A percentile compares a stretch with the other conserved stretches of the same genome.
phyloP scores from a whole-genome alignment of 2,888 invertebrate species.

The Xylota segnis region DNA sequence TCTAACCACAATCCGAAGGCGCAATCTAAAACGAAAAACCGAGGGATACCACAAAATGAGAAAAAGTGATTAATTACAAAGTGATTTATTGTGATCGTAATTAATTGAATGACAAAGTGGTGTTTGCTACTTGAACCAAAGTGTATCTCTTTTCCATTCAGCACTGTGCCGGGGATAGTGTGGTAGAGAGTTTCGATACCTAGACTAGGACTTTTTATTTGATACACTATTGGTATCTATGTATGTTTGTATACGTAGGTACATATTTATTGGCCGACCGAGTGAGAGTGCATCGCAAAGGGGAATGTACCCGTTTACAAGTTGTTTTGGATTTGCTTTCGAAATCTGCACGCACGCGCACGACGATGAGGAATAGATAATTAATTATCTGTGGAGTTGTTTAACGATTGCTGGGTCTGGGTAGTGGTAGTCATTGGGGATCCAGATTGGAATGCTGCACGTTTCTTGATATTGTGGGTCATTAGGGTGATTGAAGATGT shows the following conservation, averaged over 20 bases:
- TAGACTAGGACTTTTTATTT: conserved; percentile 35
- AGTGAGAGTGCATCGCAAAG: conserved; percentile 64
- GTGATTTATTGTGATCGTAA: conserved; percentile 77
- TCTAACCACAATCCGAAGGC: conserved; percentile 49
- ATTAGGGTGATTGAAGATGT: conserved; percentile 45
- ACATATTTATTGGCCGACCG: conserved; percentile 37
- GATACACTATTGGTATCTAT: conserved; percentile 3
- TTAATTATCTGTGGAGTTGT: conserved; percentile 51
- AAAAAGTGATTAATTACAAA: conserved; percentile 77
- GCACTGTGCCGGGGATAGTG: conserved; percentile 9
- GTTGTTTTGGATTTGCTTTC: conserved; percentile 47
- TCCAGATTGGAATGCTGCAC: conserved; percentile 33
- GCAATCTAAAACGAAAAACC: conserved; percentile 49
- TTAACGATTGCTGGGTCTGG: conserved; percentile 3
- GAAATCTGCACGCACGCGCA: conserved; percentile 69
- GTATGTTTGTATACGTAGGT: background rate
- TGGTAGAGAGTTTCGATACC: conserved; percentile 46
- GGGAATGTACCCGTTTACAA: conserved; percentile 36
- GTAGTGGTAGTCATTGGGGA: conserved; percentile 5
- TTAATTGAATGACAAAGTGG: conserved; percentile 77
- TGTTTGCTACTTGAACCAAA: conserved; percentile 70
- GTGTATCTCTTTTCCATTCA: conserved; percentile 52
- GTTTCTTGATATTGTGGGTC: conserved; percentile 36
- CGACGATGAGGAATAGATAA: conserved; percentile 22
- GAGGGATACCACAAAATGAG: conserved; percentile 54